Evolutionary conservation across 1,140 invertebrate genomes (phyloP).

Genomic region (Luehdorfia chinensis): DNA sequence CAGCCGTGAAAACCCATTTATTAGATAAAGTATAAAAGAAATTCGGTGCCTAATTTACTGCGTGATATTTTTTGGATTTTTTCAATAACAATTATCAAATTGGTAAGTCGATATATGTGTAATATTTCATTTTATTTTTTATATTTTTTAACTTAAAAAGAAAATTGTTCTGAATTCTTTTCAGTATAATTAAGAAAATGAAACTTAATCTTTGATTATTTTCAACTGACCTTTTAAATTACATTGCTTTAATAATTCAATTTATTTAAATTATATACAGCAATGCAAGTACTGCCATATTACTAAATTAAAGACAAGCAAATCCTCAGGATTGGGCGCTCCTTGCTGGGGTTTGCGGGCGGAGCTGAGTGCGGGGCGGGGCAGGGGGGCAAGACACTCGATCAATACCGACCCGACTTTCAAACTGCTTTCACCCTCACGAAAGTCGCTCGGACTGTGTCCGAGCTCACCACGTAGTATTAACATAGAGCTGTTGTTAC

Average conservation of each 20-base stretch:
- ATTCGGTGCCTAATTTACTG: too few relatives aligned
- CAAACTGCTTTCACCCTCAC: slow-evolving; percentile 76
- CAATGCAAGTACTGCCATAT: slow-evolving; percentile 18
- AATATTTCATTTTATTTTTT: too few relatives aligned
- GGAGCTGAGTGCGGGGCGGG: slow-evolving; percentile 23
- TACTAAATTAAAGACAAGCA: slow-evolving; percentile 47
- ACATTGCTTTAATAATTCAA: too few relatives aligned
- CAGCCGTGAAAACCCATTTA: neutral
- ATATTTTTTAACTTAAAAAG: too few relatives aligned
- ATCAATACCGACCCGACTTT: slow-evolving; percentile 76
- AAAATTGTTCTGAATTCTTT: too few relatives aligned
- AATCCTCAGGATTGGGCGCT: slow-evolving; percentile 64
- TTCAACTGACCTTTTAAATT: too few relatives aligned
- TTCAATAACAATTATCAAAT: too few relatives aligned
- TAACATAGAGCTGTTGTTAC: slow-evolving; percentile 31
- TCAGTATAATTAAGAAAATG: too few relatives aligned
- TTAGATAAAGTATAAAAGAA: too few relatives aligned
- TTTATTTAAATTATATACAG: neutral
- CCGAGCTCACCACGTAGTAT: slow-evolving; percentile 40
- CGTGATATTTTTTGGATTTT: too few relatives aligned
- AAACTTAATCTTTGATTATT: too few relatives aligned
- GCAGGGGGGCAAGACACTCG: slow-evolving; percentile 64
- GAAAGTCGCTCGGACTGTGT: slow-evolving; percentile 71
- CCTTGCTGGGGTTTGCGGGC: slow-evolving; percentile 36
- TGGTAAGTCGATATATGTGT: too few relatives aligned